Percentiles rank a stretch among this genome's conserved stretches.
These are phyloP conservation scores for Drosophila borealis DNA, from an alignment of 2,888 invertebrate genomes.

Conservation along the genomic window DNA sequence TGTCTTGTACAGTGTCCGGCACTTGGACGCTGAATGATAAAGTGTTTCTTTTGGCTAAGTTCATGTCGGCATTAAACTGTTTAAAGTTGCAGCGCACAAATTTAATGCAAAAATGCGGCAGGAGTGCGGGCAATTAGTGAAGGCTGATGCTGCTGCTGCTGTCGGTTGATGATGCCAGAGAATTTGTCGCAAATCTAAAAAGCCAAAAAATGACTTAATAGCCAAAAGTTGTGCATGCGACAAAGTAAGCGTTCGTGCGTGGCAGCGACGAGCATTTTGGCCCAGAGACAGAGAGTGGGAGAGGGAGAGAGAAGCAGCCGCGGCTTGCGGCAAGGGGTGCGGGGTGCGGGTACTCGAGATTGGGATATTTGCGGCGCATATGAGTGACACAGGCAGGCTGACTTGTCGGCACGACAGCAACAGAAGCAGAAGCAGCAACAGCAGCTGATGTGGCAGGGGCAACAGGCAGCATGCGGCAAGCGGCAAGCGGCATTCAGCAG, in stretches of 20 bases:
- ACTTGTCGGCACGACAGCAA: constrained; percentile 60
- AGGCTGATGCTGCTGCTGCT: constrained; percentile 28
- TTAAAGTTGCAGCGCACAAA: constrained; percentile 43
- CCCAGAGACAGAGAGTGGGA: background rate
- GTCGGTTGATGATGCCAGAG: constrained; percentile 32
- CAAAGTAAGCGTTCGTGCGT: constrained; percentile 81
- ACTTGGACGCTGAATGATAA: constrained; percentile 69
- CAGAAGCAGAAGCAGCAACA: constrained; percentile 28
- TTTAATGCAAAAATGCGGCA: constrained; percentile 66
- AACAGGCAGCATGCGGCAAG: constrained; percentile 3
- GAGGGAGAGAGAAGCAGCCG: background rate
- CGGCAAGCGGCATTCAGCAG: constrained; percentile 19
- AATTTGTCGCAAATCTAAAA: constrained; percentile 81
- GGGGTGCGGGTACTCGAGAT: constrained; percentile 22
- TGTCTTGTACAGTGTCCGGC: constrained; percentile 68
- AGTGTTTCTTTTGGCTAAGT: constrained; percentile 58
- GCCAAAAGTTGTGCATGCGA: constrained; percentile 80
- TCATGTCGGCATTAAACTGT: constrained; percentile 59
- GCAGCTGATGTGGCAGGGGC: constrained; percentile 12
- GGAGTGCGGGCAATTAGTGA: constrained; percentile 73
- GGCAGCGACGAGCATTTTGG: constrained; percentile 58
- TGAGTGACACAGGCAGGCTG: constrained; percentile 77
- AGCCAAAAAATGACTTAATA: constrained; percentile 82
- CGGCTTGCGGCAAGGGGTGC: background rate
- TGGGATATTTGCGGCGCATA: constrained; percentile 78